Evolutionary conservation across 2,888 invertebrate genomes (phyloP).

Genomic region (Iselma pallidipennis): DNA sequence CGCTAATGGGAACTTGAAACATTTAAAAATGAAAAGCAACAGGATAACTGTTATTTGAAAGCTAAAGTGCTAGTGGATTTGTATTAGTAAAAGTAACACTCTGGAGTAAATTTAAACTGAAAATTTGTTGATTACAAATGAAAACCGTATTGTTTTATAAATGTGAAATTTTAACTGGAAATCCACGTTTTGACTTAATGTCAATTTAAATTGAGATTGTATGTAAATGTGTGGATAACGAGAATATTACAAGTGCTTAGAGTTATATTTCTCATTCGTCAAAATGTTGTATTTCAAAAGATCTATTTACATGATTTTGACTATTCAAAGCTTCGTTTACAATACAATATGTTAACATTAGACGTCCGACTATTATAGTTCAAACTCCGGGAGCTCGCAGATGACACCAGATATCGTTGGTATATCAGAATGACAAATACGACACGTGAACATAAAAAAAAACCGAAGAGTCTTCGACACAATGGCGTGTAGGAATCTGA

Average conservation of each 20-base stretch:
- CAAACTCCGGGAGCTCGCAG: not conserved
- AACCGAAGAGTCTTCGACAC: slow-evolving; percentile 25
- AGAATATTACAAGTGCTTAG: not conserved
- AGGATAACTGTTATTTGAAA: not conserved
- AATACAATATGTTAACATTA: not conserved
- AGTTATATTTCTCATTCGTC: not conserved
- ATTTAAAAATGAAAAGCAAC: not conserved
- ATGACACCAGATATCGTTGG: slow-evolving; percentile 1
- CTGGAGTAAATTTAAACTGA: not conserved
- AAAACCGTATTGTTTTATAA: too few species aligned
- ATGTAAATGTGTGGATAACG: not conserved
- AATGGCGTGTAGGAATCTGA: slow-evolving; percentile 35
- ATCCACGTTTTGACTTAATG: not conserved
- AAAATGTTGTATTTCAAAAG: not conserved
- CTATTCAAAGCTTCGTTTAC: not conserved
- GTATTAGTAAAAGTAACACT: not conserved
- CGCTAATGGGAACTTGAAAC: slow-evolving; percentile 1
- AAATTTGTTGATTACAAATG: not conserved
- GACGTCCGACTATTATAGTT: not conserved
- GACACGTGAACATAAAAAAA: slow-evolving; percentile 14
- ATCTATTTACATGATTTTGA: slow-evolving; percentile 2
- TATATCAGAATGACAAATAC: slow-evolving; percentile 15
- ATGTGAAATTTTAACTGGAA: not conserved
- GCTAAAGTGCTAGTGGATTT: not conserved
- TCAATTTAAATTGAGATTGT: not conserved